A percentile compares a stretch with the other conserved stretches of the same genome.
Conservation (phyloP, 2,888 invertebrate species). For the Eupithecia abbreviata region DNA sequence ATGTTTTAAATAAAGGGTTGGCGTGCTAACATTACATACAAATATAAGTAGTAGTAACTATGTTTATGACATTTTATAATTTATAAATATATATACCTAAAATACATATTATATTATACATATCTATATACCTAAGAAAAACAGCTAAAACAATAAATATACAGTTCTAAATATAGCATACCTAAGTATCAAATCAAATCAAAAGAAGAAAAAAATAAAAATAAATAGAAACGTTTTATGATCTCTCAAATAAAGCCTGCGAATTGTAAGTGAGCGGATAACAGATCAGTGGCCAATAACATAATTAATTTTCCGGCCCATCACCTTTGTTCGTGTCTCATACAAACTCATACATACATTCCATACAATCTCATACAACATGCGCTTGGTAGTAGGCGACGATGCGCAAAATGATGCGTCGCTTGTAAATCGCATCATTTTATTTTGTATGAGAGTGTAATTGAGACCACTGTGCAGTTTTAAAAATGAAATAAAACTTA, state of each 20-base stretch:
- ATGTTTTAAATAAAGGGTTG: too few relatives aligned
- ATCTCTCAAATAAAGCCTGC: background rate
- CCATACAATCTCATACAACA: conserved; percentile 18
- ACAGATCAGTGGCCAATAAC: conserved; percentile 47
- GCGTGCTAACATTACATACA: too few relatives aligned
- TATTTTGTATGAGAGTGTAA: background rate
- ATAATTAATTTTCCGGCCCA: conserved; percentile 48
- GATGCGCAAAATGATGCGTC: conserved; percentile 19
- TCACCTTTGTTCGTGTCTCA: conserved; percentile 35
- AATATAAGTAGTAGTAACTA: too few relatives aligned
- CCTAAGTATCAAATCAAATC: too few relatives aligned
- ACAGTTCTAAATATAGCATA: too few relatives aligned
- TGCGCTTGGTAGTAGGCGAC: conserved; percentile 18
- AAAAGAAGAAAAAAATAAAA: too few relatives aligned
- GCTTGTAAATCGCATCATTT: background rate
- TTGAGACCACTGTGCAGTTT: background rate
- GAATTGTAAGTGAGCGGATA: background rate
- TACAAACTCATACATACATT: conserved; percentile 25
- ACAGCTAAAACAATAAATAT: too few relatives aligned
- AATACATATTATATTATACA: too few relatives aligned
- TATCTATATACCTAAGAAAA: too few relatives aligned
- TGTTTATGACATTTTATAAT: too few relatives aligned
- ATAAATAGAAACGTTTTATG: too few relatives aligned
- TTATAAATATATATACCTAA: too few relatives aligned
- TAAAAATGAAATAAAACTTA: background rate